phyloP scores from a whole-genome alignment of 2,797 vertebrate genomes.

The Molossus molossus region DNA sequence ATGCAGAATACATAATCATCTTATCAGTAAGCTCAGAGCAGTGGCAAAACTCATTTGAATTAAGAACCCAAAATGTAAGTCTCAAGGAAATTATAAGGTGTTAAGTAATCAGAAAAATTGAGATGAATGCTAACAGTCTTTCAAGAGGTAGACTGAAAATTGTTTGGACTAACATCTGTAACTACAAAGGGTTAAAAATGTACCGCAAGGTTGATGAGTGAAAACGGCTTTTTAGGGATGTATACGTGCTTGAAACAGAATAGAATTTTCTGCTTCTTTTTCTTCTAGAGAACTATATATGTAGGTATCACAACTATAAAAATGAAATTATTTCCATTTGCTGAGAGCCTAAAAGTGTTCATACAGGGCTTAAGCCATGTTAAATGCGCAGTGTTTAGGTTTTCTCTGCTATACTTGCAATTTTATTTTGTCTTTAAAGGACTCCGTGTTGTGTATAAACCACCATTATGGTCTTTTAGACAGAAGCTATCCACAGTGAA shows the following conservation, averaged over 20 bases:
- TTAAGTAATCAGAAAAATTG: conserved; percentile 44
- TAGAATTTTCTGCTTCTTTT: not conserved
- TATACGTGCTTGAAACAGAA: not conserved
- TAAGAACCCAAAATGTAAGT: conserved; percentile 69
- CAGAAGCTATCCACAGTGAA: not conserved
- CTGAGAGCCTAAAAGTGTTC: not conserved
- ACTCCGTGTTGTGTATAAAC: not conserved
- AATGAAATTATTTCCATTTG: conserved; percentile 51
- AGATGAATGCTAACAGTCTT: conserved; percentile 64
- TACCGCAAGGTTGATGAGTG: not conserved
- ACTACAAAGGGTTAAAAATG: conserved; percentile 63
- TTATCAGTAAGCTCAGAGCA: conserved; percentile 63
- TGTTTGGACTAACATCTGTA: not conserved
- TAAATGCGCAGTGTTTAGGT: not conserved
- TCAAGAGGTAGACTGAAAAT: conserved; percentile 16
- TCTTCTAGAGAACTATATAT: not conserved
- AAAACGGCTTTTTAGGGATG: not conserved
- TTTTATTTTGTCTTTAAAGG: not conserved
- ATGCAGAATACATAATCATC: conserved; percentile 71
- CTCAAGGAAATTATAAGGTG: conserved; percentile 59
- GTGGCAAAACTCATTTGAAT: conserved; percentile 72
- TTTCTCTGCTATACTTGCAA: not conserved
- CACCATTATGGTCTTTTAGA: not conserved
- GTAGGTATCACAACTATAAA: not conserved
- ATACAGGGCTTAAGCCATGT: too few species aligned